Evolutionary conservation across 37 sponge, comb jelly and placozoan species (phyloP), one percentile per base, ranked within the genome.

Genomic region (Chondrosia reniformis): DNA sequence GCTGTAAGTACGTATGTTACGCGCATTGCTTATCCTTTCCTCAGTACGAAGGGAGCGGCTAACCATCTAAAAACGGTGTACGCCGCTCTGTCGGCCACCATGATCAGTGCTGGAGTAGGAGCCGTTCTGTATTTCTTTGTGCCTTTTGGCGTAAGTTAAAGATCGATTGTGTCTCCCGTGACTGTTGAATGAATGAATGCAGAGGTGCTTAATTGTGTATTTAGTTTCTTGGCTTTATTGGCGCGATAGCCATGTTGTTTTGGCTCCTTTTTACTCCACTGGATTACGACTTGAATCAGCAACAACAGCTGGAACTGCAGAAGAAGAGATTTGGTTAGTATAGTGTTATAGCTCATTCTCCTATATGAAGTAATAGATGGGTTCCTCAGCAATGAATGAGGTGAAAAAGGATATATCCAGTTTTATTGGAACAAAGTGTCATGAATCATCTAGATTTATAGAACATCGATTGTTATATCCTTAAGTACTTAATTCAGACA

Each of bases 21-120:
- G n/a, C n/a, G n/a, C n/a, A n/a, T n/a, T n/a, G n/a, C n/a, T n/a
- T n/a, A n/a, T n/a, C n/a, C n/a, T n/a, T n/a, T n/a, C n/a, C n/a
- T 27, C 55, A 94, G 94, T 55, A 86, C 84, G 46, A 84, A 86
- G 33, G 76, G 76, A 34, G 82, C 85, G 2, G 61, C 61, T 37
- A 22, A 28, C 3, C 94, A 94, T 36, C 73, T 94, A 44, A 86
- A 94, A 86, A 89, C 79, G 74, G 94, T 94, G 33, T 94, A 94
- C 83, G 45, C 88, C 2, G 81, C 87, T 24, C 79, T 94, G 40
- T 63, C 77, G 32, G 72, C 86, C 41, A 64, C 91, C 63, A 84
- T 87, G 81, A 36, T 94, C 22, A 76, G 79, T 25, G 90, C 91
- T 41, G 88, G 57, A 2, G 67, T 58, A 0, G 94, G 94, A 62